Evolutionary conservation across 2,797 vertebrate species (phyloP), one percentile per base, ranked within the genome.

Genomic region (Synaphobranchus kaupii): DNA sequence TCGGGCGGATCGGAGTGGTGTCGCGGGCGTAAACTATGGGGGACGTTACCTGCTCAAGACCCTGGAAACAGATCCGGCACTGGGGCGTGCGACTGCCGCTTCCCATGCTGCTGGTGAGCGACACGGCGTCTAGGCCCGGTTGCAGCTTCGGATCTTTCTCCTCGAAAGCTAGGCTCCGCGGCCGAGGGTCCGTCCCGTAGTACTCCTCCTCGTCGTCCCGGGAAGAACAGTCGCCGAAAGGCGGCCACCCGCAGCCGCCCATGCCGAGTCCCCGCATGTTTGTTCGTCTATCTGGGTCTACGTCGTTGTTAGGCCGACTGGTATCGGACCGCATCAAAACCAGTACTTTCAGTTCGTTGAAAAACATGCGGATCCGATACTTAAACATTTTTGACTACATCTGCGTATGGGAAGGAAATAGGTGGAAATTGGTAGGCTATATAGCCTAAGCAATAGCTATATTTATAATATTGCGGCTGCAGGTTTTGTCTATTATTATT

Each of bases 1-100:
- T 83, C 50, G 9, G 52, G 52, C 34, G 28, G 78, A 80, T 22
- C 15, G 13, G 76, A 76, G 71, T 34, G 39, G 44, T 47, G 76
- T 31, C 5, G 68, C 68, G 28, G 28, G 68, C 31, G 68, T 25
- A 76, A 17, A 12, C 31, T 28, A 54, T 63, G 8, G 28, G 78
- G 81, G 47, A 71, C 81, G 1, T 91, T 94, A 97, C 97, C 97
- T 97, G 97, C 90, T 97, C 97, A 0, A 96, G 96, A 17, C 97
- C 97, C 93, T 97, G 97, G 94, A 98, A 98, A 92, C 97, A 98
- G 95, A 98, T 97, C 88, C 97, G 94, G 93, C 97, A 98, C 95
- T 97, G 97, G 44, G 96, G 96, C 82, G 96, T 96, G 89, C 95
- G 94, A 91, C 93, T 95, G 87, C 96, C 96, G 87, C 96, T 97